Percentiles rank a stretch among this genome's conserved stretches.
Evolutionary conservation across 2,113 vertebrate genomes (phyloP).

Genomic region (Coryphaenoides rupestris): DNA sequence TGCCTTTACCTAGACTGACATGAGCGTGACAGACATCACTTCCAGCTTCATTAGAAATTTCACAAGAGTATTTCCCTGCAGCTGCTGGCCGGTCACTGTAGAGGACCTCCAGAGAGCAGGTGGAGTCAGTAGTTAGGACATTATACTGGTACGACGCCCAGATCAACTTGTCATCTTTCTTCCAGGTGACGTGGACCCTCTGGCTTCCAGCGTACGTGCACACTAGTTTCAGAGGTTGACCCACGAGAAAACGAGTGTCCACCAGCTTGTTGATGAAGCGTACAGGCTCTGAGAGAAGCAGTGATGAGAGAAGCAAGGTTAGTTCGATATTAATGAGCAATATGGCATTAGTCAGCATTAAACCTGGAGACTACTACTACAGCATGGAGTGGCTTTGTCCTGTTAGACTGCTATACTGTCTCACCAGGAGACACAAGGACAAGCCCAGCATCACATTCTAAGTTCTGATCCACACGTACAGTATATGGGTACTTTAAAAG

Average conservation of each 20-base stretch:
- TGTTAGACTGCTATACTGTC: too few species aligned
- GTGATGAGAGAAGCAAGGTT: conserved; percentile 28
- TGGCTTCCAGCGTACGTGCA: conserved; percentile 87
- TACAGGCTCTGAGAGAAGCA: conserved; percentile 21
- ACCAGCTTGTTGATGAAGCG: conserved; percentile 88
- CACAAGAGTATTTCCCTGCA: conserved; percentile 82
- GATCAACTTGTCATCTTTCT: conserved; percentile 67
- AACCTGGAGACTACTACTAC: too few species aligned
- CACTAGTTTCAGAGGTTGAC: conserved; percentile 79
- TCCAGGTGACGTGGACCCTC: conserved; percentile 76
- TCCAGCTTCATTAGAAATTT: conserved; percentile 83
- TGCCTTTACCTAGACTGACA: conserved; percentile 54
- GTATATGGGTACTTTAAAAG: conserved; percentile 64
- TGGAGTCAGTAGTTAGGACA: conserved; percentile 75
- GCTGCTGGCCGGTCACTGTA: conserved; percentile 69
- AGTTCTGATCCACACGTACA: background rate
- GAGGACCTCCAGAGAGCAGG: conserved; percentile 75
- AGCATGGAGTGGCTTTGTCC: too few species aligned
- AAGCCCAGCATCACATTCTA: too few species aligned
- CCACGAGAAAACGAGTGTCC: conserved; percentile 75
- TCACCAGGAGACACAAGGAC: too few species aligned
- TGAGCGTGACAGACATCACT: conserved; percentile 88
- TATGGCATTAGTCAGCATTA: conserved; percentile 22
- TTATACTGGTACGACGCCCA: conserved; percentile 35
- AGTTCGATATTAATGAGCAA: conserved; percentile 23